phyloP scores from a whole-genome alignment of 2,888 invertebrate genomes.

The Osmoderma eremita region DNA sequence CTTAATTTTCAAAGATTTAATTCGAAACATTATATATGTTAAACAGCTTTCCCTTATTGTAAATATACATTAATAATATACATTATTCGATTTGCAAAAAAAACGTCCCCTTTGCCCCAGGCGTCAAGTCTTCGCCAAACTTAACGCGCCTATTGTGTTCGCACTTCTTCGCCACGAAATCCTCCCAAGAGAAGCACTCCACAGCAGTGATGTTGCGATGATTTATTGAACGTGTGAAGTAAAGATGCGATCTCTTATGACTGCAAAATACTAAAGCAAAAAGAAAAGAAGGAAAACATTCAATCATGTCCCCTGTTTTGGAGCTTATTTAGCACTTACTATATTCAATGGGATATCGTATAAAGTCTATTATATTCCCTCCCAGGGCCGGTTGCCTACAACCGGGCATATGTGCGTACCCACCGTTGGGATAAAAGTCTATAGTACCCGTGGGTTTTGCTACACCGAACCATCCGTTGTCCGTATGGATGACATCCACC shows the following conservation, averaged over 20 bases:
- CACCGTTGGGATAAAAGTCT: constrained; percentile 64
- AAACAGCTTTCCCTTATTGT: too few relatives aligned
- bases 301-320: not conserved
- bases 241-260: constrained; percentile 44
- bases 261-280: constrained; percentile 45
- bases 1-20: too few relatives aligned
- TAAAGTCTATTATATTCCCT: not conserved
- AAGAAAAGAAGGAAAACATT: not conserved
- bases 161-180: constrained; percentile 41
- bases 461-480: constrained; percentile 70
- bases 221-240: constrained; percentile 47
- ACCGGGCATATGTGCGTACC: constrained; percentile 61
- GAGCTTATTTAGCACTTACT: not conserved
- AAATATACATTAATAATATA: too few relatives aligned
- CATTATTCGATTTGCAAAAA: not conserved
- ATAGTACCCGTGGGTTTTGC: constrained; percentile 52
- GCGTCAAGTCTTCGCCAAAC: constrained; percentile 37
- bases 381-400: constrained; percentile 48
- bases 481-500: constrained; percentile 77
- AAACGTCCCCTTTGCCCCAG: not conserved
- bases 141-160: constrained; percentile 38
- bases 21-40: too few relatives aligned
- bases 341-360: not conserved
- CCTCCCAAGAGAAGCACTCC: constrained; percentile 43
- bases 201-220: constrained; percentile 35